Conservation (phyloP, 2,888 invertebrate species). For the Pristionchus maxplancki region DNA sequence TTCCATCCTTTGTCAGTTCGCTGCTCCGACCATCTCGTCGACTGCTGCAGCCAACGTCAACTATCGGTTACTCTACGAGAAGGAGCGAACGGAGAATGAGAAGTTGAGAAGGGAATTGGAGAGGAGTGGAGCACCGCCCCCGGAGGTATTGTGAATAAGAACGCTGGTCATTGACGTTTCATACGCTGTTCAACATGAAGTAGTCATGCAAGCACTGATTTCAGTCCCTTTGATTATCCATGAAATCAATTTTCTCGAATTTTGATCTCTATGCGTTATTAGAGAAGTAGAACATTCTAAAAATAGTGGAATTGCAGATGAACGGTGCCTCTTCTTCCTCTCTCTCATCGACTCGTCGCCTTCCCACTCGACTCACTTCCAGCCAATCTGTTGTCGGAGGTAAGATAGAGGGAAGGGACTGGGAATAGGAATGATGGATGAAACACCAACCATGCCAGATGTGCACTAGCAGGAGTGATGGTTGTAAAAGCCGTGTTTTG, state of each 20-base stretch:
- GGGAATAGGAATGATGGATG: background rate
- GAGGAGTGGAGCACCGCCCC: slow-evolving; percentile 41
- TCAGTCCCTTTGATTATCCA: too few relatives aligned
- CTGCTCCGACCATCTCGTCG: slow-evolving; percentile 50
- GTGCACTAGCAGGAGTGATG: background rate
- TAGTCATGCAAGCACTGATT: too few relatives aligned
- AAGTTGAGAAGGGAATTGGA: slow-evolving; percentile 68
- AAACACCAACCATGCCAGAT: background rate
- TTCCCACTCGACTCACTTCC: slow-evolving; percentile 32
- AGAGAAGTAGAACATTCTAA: background rate
- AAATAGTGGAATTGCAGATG: background rate
- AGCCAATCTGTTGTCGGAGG: slow-evolving; percentile 12
- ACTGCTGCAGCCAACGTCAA: slow-evolving; percentile 53
- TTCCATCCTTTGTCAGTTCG: slow-evolving; percentile 11
- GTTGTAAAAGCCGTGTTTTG: background rate
- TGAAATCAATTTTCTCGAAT: too few relatives aligned
- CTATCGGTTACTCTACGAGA: slow-evolving; percentile 73
- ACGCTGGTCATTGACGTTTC: too few relatives aligned
- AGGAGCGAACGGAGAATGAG: slow-evolving; percentile 70
- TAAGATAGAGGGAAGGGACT: background rate
- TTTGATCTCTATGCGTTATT: too few relatives aligned
- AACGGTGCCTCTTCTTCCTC: background rate
- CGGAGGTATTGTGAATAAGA: too few relatives aligned
- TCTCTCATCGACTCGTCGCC: slow-evolving; percentile 26
- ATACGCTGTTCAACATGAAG: background rate